Conservation (phyloP, 2,113 vertebrate species). For the Aptenodytes patagonicus region DNA sequence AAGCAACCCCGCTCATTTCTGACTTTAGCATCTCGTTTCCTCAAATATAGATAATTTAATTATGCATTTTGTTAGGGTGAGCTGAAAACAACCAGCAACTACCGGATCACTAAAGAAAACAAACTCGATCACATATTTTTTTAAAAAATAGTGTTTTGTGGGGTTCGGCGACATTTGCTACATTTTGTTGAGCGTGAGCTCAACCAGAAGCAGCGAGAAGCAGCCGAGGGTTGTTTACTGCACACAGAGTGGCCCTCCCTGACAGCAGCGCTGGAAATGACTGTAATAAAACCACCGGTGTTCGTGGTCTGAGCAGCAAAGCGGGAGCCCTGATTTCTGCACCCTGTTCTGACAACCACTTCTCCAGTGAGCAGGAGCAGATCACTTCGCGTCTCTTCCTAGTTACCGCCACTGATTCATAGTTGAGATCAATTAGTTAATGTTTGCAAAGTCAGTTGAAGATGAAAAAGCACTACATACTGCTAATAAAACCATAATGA, state of each 20-base stretch:
- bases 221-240: neutral
- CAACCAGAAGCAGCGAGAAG: neutral
- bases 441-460: slow-evolving; percentile 54
- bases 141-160: neutral
- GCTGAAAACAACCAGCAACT: neutral
- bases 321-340: neutral
- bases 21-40: neutral
- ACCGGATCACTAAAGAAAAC: neutral
- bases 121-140: neutral
- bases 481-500: slow-evolving; percentile 51
- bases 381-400: neutral
- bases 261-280: neutral
- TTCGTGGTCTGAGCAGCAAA: neutral
- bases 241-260: neutral
- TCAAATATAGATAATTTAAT: neutral
- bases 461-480: slow-evolving; percentile 4
- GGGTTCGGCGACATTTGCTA: neutral
- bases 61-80: neutral
- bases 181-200: neutral
- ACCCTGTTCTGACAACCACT: neutral
- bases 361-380: neutral
- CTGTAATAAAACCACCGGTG: neutral
- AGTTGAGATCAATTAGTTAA: slow-evolving; percentile 25
- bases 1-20: neutral
- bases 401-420: neutral